Evolutionary conservation across 92 coral and sea anemone species (phyloP).

Genomic region (Porites divaricata): DNA sequence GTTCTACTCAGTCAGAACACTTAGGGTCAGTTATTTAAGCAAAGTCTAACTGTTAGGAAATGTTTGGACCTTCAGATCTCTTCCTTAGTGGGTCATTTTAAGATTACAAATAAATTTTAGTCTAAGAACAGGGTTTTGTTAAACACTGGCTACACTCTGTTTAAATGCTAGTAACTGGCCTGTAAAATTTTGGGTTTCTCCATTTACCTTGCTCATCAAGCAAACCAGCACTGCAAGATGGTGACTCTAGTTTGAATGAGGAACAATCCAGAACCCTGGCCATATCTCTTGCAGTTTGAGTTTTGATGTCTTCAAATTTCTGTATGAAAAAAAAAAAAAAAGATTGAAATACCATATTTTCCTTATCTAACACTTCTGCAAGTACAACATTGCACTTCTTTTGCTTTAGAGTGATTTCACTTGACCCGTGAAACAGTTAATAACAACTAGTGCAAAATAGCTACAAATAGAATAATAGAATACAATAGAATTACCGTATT

Average conservation of each 20-base stretch:
- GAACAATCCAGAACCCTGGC: slow-evolving; percentile 92
- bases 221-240: slow-evolving; percentile 29
- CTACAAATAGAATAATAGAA: not conserved
- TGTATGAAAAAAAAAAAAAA: slow-evolving; percentile 10
- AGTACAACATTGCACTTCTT: not conserved
- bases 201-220: slow-evolving; percentile 18
- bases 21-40: too few species aligned
- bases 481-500: not conserved
- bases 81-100: too few species aligned
- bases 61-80: too few species aligned
- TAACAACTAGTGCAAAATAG: too few species aligned
- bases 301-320: slow-evolving; percentile 60
- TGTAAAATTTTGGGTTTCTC: too few species aligned
- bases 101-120: too few species aligned
- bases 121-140: too few species aligned
- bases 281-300: slow-evolving; percentile 77
- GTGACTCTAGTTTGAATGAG: slow-evolving; percentile 66
- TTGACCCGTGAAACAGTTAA: too few species aligned
- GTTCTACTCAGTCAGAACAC: too few species aligned
- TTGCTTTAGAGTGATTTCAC: not conserved
- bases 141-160: too few species aligned
- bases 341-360: not conserved
- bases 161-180: too few species aligned
- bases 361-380: slow-evolving; percentile 18
- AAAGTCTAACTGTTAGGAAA: too few species aligned